Evolutionary conservation across 2,888 invertebrate species (phyloP).

Genomic region (Schizaphis graminum): DNA sequence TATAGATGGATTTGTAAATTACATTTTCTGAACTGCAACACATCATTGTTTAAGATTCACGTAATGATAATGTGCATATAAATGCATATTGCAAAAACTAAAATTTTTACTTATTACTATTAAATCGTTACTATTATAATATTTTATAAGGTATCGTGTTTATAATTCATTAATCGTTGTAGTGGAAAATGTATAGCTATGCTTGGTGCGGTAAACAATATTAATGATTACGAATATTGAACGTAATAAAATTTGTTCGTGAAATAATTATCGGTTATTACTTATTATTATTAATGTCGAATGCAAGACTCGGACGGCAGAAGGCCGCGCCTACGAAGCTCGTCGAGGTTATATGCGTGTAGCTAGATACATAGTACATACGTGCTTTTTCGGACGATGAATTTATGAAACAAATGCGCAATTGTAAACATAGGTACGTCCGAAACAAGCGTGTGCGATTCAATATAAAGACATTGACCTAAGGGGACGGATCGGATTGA

Average conservation of each 20-base stretch:
- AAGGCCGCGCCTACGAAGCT: constrained; percentile 31
- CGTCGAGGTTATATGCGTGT: constrained; percentile 26
- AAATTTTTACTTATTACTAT: neutral
- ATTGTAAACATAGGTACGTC: constrained; percentile 29
- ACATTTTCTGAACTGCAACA: neutral
- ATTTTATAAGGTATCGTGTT: constrained; percentile 4
- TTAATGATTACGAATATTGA: neutral
- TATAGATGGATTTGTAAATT: neutral
- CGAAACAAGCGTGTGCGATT: neutral
- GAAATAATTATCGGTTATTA: constrained; percentile 22
- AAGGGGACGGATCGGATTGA: constrained; percentile 57
- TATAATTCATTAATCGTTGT: neutral
- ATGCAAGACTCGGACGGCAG: neutral
- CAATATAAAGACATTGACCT: constrained; percentile 57
- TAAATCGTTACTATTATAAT: neutral
- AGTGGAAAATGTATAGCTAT: neutral
- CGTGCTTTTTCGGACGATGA: constrained; percentile 2
- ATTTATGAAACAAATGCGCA: constrained; percentile 36
- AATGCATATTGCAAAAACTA: neutral
- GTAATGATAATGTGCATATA: neutral
- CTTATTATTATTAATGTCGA: constrained; percentile 26
- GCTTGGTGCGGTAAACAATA: neutral
- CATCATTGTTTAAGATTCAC: neutral
- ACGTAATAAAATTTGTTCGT: constrained; percentile 26
- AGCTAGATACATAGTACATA: neutral